Evolutionary conservation across 1,140 invertebrate species (phyloP).

Genomic region (fruit fly (Drosophila melanogaster)): Release_6_plus_ISO1_MT NT_033777.3:23674501-23675000

Average conservation of each 20-base stretch:
- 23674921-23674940: background rate
- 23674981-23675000: no score
- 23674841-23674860: slow-evolving; percentile 67
- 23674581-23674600: slow-evolving; percentile 34
- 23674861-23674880: slow-evolving; percentile 37
- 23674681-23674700: background rate
- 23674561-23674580: slow-evolving; percentile 29
- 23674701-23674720: background rate
- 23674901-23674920: slow-evolving; percentile 6
- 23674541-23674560: slow-evolving; percentile 31
- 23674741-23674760: slow-evolving; percentile 52
- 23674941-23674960: no score
- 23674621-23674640: slow-evolving; percentile 26
- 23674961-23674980: background rate
- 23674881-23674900: background rate
- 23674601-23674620: slow-evolving; percentile 20
- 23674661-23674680: no score
- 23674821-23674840: slow-evolving; percentile 63
- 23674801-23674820: slow-evolving; percentile 38
- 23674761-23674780: slow-evolving; percentile 56
- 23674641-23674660: slow-evolving; percentile 1
- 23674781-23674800: slow-evolving; percentile 29
- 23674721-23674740: slow-evolving; percentile 54
- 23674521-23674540: slow-evolving; percentile 22
- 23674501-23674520: slow-evolving; percentile 19